Evolutionary conservation across 2,888 invertebrate genomes (phyloP), one percentile per base, ranked within the genome.

Genomic region (Lycocerus yunnanus): DNA sequence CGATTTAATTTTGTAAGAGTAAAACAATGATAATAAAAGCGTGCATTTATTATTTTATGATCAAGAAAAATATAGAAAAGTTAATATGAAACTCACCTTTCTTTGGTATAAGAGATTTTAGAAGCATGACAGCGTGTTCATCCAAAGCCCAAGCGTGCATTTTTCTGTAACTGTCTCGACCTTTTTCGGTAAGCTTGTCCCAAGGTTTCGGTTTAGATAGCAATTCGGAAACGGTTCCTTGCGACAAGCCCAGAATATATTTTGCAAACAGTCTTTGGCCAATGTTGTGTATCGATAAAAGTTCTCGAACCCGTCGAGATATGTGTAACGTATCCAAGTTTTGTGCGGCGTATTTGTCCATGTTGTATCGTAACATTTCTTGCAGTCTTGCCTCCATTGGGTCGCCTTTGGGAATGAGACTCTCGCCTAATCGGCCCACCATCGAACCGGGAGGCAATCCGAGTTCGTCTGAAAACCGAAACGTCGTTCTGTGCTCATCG

Each of bases 111-210:
- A 99, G 94, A 81, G 97, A 96, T 89, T 99, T 99, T 87, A 99
- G 93, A 83, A 98, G 93, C 91, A 97, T 92, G 84, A 99, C 96
- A 84, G 99, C 98, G 84, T 95, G 94, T 86, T 98, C 98, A 89
- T 99, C 99, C 87, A 95, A 95, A 81, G 98, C 97, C 99, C 99
- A 99, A 84, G 97, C 97, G 89, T 98, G 97, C 97, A 99, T 99
- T 89, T 99, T 98, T 84, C 99, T 91, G 89, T 99, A 99, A 83
- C 98, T 98, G 89, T 99, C 99, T 72, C 99, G 91, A 43, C 99
- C 99, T 88, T 99, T 99, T 89, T 99, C 99, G 74, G 99, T 99
- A 85, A 99, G 90, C 89, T 99, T 99, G 89, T 98, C 98, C 99
- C 99, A 99, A 13, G 98, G 98, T 87, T 99, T 98, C 71, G 99